Evolutionary conservation across 2,888 invertebrate species (phyloP).

Genomic region (Lacanobia oleracea): DNA sequence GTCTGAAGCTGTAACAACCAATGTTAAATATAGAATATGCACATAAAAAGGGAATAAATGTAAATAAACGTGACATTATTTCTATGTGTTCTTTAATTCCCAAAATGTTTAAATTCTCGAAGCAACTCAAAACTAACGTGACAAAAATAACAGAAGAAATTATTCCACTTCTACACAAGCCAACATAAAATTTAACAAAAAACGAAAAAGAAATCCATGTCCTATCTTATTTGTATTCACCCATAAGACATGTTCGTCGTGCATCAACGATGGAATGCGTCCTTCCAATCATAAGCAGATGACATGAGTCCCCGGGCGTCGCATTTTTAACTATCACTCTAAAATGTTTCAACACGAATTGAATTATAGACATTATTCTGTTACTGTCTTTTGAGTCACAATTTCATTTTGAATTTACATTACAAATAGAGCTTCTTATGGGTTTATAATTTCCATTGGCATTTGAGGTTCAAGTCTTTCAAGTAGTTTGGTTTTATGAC

Average conservation of each 20-base stretch:
- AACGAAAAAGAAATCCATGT: constrained; percentile 42
- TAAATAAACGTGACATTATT: not conserved
- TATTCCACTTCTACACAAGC: constrained; percentile 25
- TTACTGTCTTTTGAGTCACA: constrained; percentile 56
- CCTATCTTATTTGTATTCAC: constrained; percentile 67
- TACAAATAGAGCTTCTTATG: constrained; percentile 13
- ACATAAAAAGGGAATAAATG: not conserved
- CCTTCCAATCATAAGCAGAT: constrained; percentile 81
- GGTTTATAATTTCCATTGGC: constrained; percentile 12
- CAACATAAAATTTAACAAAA: constrained; percentile 25
- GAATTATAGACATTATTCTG: constrained; percentile 70
- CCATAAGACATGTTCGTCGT: constrained; percentile 67
- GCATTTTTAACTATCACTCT: constrained; percentile 75
- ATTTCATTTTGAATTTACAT: constrained; percentile 43
- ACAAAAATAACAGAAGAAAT: constrained; percentile 6
- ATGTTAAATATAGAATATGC: not conserved
- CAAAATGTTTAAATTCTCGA: not conserved
- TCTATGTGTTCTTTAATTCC: not conserved
- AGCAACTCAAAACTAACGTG: not conserved
- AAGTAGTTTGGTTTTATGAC: not conserved
- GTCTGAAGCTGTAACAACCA: not conserved
- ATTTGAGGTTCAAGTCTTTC: constrained; percentile 13
- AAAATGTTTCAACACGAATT: constrained; percentile 69
- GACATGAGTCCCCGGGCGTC: constrained; percentile 76
- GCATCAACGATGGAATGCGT: constrained; percentile 80